Conservation (phyloP, 2,797 vertebrate species). For the Coluber constrictor region DNA sequence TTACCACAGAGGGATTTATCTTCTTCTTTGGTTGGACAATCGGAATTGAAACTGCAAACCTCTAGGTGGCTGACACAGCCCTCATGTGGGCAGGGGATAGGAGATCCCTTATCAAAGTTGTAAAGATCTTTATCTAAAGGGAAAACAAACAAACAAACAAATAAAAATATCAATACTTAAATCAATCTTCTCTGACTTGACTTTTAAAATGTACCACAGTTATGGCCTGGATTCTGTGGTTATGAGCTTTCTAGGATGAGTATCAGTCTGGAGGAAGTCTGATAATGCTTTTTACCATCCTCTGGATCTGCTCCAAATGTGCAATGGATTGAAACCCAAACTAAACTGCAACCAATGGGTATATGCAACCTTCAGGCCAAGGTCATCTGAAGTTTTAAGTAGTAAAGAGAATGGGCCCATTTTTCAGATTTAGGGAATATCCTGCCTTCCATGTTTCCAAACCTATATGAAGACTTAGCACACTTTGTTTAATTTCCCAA, state of each 20-base stretch:
- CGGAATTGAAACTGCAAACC: slow-evolving; percentile 82
- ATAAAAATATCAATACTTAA: neutral
- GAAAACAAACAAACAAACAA: neutral
- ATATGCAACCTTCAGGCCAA: neutral
- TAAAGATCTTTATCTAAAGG: slow-evolving; percentile 51
- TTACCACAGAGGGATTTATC: slow-evolving; percentile 81
- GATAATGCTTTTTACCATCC: neutral
- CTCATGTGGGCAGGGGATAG: slow-evolving; percentile 74
- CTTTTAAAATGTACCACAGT: neutral
- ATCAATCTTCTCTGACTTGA: neutral
- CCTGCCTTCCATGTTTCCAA: neutral
- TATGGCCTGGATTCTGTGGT: neutral
- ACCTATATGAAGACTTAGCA: neutral
- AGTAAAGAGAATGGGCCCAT: neutral
- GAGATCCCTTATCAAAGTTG: slow-evolving; percentile 44
- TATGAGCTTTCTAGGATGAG: neutral
- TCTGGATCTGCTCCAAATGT: neutral
- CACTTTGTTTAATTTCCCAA: neutral
- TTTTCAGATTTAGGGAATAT: neutral
- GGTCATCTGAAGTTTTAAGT: neutral
- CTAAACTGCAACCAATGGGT: neutral
- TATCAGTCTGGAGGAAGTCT: neutral
- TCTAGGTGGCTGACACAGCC: slow-evolving; percentile 75
- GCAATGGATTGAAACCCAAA: neutral
- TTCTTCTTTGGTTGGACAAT: slow-evolving; percentile 78